Conservation (phyloP, 2,113 vertebrate genomes). For the Tinamus guttatus region DNA sequence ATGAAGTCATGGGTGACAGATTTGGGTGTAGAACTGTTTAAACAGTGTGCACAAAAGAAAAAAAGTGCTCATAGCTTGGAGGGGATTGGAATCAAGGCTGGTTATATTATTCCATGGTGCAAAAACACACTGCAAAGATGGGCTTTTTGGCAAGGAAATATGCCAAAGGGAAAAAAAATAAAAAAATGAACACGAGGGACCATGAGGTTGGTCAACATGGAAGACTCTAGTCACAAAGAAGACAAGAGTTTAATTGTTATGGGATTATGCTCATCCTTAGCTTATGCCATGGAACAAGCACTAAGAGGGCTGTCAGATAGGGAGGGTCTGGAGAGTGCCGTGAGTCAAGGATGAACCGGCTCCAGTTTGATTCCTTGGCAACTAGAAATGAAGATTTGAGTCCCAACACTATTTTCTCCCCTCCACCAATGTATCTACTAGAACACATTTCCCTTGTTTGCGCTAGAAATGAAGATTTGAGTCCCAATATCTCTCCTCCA, state of each 20-base stretch:
- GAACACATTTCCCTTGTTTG: no score
- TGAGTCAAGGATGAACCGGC: background rate
- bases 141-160: background rate
- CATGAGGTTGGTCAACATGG: background rate
- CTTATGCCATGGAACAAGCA: background rate
- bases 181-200: background rate
- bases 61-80: background rate
- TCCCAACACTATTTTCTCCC: background rate
- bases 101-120: background rate
- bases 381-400: constrained; percentile 21
- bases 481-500: background rate
- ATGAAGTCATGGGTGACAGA: constrained; percentile 54
- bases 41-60: background rate
- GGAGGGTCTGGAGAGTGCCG: background rate
- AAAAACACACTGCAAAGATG: background rate
- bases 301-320: background rate
- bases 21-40: constrained; percentile 4
- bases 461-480: constrained; percentile 13
- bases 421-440: no score
- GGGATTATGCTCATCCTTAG: background rate
- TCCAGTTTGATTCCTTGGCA: constrained; percentile 39
- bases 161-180: no score
- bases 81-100: background rate
- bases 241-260: background rate
- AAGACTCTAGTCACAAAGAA: background rate